Evolutionary conservation across 2,888 invertebrate species (phyloP).

Genomic region (Troilus luridus): DNA sequence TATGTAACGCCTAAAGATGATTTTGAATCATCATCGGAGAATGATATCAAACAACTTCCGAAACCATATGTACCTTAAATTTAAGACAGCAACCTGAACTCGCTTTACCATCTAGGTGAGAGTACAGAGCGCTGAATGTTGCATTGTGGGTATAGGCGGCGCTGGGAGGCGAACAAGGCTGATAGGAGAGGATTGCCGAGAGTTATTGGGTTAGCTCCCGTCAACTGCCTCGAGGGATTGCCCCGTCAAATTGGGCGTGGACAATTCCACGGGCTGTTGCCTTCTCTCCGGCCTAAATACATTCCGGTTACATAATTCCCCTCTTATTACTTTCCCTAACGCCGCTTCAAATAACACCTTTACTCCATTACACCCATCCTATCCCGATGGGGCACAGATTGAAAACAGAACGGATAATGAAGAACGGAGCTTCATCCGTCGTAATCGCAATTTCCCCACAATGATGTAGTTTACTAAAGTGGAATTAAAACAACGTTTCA

Average conservation of each 20-base stretch:
- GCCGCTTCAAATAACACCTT: constrained; percentile 48
- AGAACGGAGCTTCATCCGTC: neutral
- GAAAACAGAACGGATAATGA: constrained; percentile 54
- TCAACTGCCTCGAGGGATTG: constrained; percentile 52
- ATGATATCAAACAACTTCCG: neutral
- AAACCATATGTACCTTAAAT: neutral
- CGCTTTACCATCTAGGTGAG: neutral
- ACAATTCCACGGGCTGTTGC: constrained; percentile 56
- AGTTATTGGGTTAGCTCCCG: constrained; percentile 53
- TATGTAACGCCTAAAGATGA: neutral
- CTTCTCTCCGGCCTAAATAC: constrained; percentile 52
- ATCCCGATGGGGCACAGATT: constrained; percentile 49
- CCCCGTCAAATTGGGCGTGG: constrained; percentile 56
- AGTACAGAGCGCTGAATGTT: constrained; percentile 23
- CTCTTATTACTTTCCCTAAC: constrained; percentile 56
- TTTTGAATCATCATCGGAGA: neutral
- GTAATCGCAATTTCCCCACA: neutral
- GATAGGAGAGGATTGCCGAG: constrained; percentile 50
- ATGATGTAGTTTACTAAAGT: neutral
- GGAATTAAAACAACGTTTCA: neutral
- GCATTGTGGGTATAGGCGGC: neutral
- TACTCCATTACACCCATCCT: constrained; percentile 54
- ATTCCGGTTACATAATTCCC: constrained; percentile 56
- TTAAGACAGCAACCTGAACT: neutral
- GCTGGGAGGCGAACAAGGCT: constrained; percentile 25